These are phyloP conservation scores for Hirundo rustica DNA, from an alignment of 2,797 vertebrate genomes.

Conservation along the genomic window DNA sequence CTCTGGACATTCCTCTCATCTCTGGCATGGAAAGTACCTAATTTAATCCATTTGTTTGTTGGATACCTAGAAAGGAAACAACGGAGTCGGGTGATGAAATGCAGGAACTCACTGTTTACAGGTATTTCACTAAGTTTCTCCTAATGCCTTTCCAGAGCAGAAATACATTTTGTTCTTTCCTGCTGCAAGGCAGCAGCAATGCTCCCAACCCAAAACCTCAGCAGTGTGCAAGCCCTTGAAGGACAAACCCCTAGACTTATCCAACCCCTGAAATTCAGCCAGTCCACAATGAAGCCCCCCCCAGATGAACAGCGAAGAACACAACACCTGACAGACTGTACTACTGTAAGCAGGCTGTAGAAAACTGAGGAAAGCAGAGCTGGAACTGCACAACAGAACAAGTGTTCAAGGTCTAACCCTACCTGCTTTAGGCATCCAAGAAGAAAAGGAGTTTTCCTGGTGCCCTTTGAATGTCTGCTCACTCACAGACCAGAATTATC, in stretches of 20 bases:
- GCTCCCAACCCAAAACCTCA: background rate
- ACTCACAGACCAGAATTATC: background rate
- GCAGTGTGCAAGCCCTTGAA: background rate
- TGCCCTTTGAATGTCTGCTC: background rate
- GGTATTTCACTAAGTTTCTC: background rate
- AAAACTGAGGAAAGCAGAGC: background rate
- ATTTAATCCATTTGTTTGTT: constrained; percentile 95
- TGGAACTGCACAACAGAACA: background rate
- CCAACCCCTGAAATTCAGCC: background rate
- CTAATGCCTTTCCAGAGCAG: background rate
- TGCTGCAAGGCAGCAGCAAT: background rate
- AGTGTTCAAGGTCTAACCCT: background rate
- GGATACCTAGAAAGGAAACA: constrained; percentile 85
- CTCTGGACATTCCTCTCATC: constrained; percentile 96
- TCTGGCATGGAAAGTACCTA: constrained; percentile 94
- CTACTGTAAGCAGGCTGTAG: background rate
- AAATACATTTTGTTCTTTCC: background rate
- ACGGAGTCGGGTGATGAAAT: background rate
- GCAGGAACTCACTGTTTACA: background rate
- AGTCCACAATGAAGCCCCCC: background rate
- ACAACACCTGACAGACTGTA: background rate
- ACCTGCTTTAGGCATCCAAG: background rate
- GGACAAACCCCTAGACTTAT: background rate
- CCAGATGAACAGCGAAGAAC: background rate
- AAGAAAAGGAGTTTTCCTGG: background rate